Evolutionary conservation across 2,113 vertebrate genomes (phyloP).

Genomic region (Embiotoca jacksoni): DNA sequence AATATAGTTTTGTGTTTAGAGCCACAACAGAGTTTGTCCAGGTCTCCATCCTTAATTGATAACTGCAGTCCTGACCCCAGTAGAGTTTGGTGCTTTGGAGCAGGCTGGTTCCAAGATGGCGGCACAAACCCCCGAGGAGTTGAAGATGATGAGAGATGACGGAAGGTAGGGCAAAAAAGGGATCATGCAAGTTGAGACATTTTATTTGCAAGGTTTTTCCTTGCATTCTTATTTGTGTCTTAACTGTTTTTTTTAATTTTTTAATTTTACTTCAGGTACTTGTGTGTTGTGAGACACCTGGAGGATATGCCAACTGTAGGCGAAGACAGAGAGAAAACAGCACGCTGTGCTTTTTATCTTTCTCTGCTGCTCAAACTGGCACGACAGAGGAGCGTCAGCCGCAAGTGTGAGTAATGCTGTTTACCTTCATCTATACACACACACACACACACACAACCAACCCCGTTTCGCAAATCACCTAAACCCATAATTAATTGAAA

Average conservation of each 20-base stretch:
- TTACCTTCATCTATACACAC: neutral
- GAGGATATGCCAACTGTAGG: conserved; percentile 81
- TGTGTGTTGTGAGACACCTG: conserved; percentile 86
- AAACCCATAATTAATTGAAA: too few relatives aligned
- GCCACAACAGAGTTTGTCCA: neutral
- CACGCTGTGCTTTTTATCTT: conserved; percentile 90
- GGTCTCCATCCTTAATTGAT: conserved; percentile 75
- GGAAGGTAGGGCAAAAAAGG: conserved; percentile 79
- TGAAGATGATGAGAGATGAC: conserved; percentile 84
- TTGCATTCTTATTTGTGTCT: neutral
- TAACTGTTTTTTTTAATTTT: too few relatives aligned
- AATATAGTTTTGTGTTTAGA: neutral
- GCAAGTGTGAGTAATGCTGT: conserved; percentile 87
- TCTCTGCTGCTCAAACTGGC: conserved; percentile 88
- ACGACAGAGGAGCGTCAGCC: conserved; percentile 80
- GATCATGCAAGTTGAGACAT: neutral
- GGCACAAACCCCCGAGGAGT: conserved; percentile 82
- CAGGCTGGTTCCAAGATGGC: conserved; percentile 84
- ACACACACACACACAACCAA: too few relatives aligned
- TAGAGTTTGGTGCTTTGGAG: conserved; percentile 86
- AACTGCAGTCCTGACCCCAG: conserved; percentile 86
- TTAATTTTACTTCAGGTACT: conserved; percentile 54
- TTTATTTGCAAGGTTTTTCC: neutral
- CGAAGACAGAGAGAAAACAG: conserved; percentile 81
- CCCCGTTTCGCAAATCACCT: too few relatives aligned